Percentiles rank a stretch among this genome's conserved stretches.
Evolutionary conservation across 23 tunicate genomes (phyloP).

Genomic region (Ascidia mentula): DNA sequence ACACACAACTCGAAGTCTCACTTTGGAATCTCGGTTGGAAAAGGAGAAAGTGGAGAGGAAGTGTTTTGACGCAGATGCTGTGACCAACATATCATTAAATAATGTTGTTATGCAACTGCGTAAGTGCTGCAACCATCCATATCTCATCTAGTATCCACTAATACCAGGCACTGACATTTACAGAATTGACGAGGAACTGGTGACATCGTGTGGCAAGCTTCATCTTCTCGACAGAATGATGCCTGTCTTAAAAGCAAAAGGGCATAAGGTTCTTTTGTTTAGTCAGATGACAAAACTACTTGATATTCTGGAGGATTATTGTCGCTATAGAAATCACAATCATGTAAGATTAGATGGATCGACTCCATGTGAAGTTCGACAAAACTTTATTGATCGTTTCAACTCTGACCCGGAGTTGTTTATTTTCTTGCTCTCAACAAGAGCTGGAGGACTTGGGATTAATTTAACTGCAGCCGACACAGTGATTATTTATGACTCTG

Average conservation of each 20-base stretch:
- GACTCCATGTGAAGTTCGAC: conserved; percentile 57
- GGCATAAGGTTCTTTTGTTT: conserved; percentile 77
- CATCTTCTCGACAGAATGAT: conserved; percentile 73
- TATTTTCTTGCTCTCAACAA: conserved; percentile 77
- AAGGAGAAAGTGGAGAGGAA: conserved; percentile 15
- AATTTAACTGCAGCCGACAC: conserved; percentile 92
- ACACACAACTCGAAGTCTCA: conserved; percentile 43
- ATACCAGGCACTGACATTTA: conserved; percentile 73
- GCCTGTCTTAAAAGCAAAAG: conserved; percentile 44
- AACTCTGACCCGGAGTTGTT: conserved; percentile 56
- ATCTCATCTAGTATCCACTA: conserved; percentile 83
- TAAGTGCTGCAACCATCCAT: conserved; percentile 94
- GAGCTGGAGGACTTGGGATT: conserved; percentile 93
- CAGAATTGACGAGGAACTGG: conserved; percentile 65
- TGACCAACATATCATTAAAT: conserved; percentile 61
- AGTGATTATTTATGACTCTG: conserved; percentile 88
- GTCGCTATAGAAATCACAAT: conserved; percentile 22
- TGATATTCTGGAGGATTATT: conserved; percentile 73
- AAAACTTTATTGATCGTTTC: conserved; percentile 49
- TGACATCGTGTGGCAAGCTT: conserved; percentile 68
- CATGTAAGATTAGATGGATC: conserved; percentile 74
- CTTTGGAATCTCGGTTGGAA: conserved; percentile 21
- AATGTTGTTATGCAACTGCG: conserved; percentile 82
- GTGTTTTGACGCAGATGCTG: conserved; percentile 16
- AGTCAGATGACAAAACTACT: conserved; percentile 79